These are phyloP conservation scores for Setophaga petechia DNA, from an alignment of 2,113 vertebrate genomes.

Conservation along the genomic window DNA sequence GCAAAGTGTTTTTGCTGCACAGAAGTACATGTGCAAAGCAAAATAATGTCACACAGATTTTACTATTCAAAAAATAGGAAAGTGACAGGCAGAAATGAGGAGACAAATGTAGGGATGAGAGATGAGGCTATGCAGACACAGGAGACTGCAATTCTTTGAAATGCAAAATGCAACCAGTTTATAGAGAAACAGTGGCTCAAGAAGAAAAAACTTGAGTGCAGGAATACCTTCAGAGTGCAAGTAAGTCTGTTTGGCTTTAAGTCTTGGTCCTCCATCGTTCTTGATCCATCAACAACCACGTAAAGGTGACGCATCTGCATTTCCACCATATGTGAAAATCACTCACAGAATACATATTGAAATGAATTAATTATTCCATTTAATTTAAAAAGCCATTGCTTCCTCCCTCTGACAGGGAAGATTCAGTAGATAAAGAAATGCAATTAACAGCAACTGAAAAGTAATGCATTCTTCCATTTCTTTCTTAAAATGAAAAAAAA, in stretches of 20 bases:
- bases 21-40: not conserved
- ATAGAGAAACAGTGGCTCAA: not conserved
- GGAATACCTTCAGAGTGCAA: constrained; percentile 87
- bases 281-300: constrained; percentile 91
- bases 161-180: not conserved
- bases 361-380: not conserved
- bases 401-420: not conserved
- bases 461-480: not conserved
- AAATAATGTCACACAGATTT: not conserved
- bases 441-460: not conserved
- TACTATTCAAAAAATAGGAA: not conserved
- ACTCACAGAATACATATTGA: not conserved
- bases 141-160: not conserved
- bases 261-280: constrained; percentile 97
- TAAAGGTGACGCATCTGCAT: constrained; percentile 95
- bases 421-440: not conserved
- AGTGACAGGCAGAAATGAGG: not conserved
- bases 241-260: constrained; percentile 92
- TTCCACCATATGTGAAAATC: not conserved
- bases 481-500: not conserved
- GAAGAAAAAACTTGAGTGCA: not conserved
- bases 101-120: not conserved
- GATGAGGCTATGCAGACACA: not conserved
- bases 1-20: not conserved
- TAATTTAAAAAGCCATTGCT: not conserved